phyloP scores from a whole-genome alignment of 1,140 invertebrate genomes.

The Zaprionus tsacasi region DNA sequence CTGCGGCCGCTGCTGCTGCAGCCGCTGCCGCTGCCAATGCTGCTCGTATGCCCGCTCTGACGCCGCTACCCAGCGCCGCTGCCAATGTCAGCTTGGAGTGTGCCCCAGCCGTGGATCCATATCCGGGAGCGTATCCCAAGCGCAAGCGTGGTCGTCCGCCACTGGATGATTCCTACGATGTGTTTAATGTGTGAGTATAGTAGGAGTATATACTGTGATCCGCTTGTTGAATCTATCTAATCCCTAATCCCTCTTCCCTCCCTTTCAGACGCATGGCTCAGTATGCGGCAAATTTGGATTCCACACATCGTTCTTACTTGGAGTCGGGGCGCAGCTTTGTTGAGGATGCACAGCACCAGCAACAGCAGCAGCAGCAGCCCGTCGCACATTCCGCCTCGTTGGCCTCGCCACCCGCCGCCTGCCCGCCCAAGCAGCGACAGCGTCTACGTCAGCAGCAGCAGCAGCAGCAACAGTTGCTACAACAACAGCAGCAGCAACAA shows the following conservation, averaged over 20 bases:
- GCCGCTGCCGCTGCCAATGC: conserved; percentile 42
- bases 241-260: too few relatives aligned
- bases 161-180: conserved; percentile 86
- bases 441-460: conserved; percentile 64
- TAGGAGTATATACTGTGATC: too few relatives aligned
- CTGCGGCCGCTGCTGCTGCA: conserved; percentile 49
- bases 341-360: conserved; percentile 45
- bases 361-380: conserved; percentile 21
- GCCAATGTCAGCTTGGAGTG: conserved; percentile 32
- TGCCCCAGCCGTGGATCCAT: conserved; percentile 54
- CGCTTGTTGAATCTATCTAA: too few relatives aligned
- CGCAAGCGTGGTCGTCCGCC: conserved; percentile 87
- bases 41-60: conserved; percentile 60
- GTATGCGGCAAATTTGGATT: conserved; percentile 68
- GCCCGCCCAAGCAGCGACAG: conserved; percentile 74
- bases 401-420: conserved; percentile 66
- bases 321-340: conserved; percentile 64
- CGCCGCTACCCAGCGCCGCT: conserved; percentile 42
- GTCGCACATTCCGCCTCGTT: conserved; percentile 56
- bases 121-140: conserved; percentile 67
- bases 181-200: conserved; percentile 77
- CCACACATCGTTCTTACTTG: conserved; percentile 72
- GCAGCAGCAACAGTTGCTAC: conserved; percentile 43
- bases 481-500: conserved; percentile 36
- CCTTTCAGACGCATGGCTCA: conserved; percentile 69